Base-by-base conservation (phyloP, 1,140 invertebrate species). In the Neodiprion virginianus region DNA sequence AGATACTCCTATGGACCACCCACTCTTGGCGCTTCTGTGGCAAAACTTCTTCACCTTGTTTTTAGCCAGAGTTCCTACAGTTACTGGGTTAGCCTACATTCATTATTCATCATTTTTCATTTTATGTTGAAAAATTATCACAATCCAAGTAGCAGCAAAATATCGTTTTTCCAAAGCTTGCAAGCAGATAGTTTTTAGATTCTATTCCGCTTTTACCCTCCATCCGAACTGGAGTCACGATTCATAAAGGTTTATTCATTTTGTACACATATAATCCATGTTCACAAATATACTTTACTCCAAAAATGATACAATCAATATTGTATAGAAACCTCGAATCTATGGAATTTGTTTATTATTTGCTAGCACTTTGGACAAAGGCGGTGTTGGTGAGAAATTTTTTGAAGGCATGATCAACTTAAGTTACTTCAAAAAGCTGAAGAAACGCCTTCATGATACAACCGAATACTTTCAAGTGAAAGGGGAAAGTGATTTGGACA, bases 1-100 rank as follows among this genome's bases (percentile, higher is more conserved):
- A n/a, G 93, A 93, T 79, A 92, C 93, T 73, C 91, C 92, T 7
- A 79, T 92, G 71, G 91, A 93, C 76, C 94, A 96, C 87, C 93
- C 94, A 11, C 82, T 96, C 10, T 84, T 94, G 14, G 91, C 94
- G 8, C 86, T 96, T 10, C 84, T 95, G 1, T 95, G 94, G 91
- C 95, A 96, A 83, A 92, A 94, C 80, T 96, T 96, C 83, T 96
- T 96, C 79, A 87, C 87, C 12, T 88, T 96, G 1, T 96, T 92
- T 81, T 89, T 96, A 50, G 90, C 92, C 69, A 85, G 93, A 79
- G 86, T 93, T 76, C 89, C 92, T 66, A 83, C 86, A 9, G 79
- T 79, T 69, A 84, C 86, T 78, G 89, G 90, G 89, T 92, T 82
- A 79, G 77, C 82, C 9, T 70, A 12, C 28, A 72, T 69, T 65